A percentile compares a stretch with the other conserved stretches of the same genome.
These are phyloP conservation scores for Piezodorus guildinii DNA, from an alignment of 1,140 invertebrate species.

Conservation along the genomic window DNA sequence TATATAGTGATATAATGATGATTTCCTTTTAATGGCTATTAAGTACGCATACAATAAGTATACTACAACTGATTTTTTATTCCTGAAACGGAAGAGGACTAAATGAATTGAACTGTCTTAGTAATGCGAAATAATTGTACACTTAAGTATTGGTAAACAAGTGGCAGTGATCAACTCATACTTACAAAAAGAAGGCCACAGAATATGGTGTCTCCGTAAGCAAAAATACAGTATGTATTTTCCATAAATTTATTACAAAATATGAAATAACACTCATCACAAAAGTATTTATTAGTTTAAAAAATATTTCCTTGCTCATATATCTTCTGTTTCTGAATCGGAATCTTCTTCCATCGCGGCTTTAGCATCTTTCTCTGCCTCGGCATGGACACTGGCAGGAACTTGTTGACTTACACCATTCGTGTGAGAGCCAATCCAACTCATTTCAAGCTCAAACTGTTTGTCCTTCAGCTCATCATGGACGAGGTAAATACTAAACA, in stretches of 20 bases:
- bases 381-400: slow-evolving; percentile 46
- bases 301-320: slow-evolving; percentile 33
- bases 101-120: too few species aligned
- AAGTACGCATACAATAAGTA: too few species aligned
- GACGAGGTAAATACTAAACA: slow-evolving; percentile 81
- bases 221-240: too few species aligned
- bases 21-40: too few species aligned
- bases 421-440: slow-evolving; percentile 84
- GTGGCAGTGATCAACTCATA: too few species aligned
- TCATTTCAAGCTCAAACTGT: slow-evolving; percentile 92
- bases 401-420: slow-evolving; percentile 63
- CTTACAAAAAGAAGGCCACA: too few species aligned
- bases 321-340: slow-evolving; percentile 70
- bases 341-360: slow-evolving; percentile 72
- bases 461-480: slow-evolving; percentile 99
- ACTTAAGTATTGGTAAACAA: too few species aligned
- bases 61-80: too few species aligned
- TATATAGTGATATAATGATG: too few species aligned
- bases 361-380: slow-evolving; percentile 71
- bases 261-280: slow-evolving; percentile 5
- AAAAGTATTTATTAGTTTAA: not conserved
- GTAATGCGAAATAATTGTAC: too few species aligned
- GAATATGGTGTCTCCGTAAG: too few species aligned
- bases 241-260: slow-evolving; percentile 8
- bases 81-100: too few species aligned